Evolutionary conservation across 2,797 vertebrate species (phyloP).

Genomic region (Sebastes minor): DNA sequence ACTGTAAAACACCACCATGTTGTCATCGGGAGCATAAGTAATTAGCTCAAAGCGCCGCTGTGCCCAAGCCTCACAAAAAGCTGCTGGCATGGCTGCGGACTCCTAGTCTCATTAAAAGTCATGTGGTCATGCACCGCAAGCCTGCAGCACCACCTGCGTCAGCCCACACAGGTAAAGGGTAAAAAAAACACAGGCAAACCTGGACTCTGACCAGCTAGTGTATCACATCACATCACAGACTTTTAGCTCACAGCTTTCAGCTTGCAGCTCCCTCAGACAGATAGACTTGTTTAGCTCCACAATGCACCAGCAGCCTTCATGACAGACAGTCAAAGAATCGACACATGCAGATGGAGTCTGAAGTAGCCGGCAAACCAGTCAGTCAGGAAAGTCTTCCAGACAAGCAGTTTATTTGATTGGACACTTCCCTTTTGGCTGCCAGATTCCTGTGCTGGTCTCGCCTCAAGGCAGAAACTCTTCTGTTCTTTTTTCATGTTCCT

Average conservation of each 20-base stretch:
- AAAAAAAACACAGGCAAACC: neutral
- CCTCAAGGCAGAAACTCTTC: constrained; percentile 25
- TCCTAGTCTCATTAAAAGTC: neutral
- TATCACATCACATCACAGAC: neutral
- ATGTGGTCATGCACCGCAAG: neutral
- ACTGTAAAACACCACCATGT: neutral
- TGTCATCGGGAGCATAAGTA: neutral
- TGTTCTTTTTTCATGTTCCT: constrained; percentile 6
- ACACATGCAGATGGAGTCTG: constrained; percentile 10
- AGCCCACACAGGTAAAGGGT: neutral
- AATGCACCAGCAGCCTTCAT: constrained; percentile 4
- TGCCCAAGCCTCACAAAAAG: neutral
- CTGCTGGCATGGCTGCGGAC: neutral
- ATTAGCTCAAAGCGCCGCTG: neutral
- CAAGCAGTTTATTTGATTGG: constrained; percentile 35
- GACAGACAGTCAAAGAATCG: neutral
- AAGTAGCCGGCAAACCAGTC: constrained; percentile 7
- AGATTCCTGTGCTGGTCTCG: constrained; percentile 10
- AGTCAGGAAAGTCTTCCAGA: constrained; percentile 24
- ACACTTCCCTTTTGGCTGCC: constrained; percentile 25
- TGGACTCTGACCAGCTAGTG: neutral
- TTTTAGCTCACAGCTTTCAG: neutral
- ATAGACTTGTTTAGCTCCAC: neutral
- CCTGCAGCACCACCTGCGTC: neutral
- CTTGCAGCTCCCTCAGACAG: neutral